Evolutionary conservation across 2,113 vertebrate genomes (phyloP).

Genomic region (Muntiacus reevesi): DNA sequence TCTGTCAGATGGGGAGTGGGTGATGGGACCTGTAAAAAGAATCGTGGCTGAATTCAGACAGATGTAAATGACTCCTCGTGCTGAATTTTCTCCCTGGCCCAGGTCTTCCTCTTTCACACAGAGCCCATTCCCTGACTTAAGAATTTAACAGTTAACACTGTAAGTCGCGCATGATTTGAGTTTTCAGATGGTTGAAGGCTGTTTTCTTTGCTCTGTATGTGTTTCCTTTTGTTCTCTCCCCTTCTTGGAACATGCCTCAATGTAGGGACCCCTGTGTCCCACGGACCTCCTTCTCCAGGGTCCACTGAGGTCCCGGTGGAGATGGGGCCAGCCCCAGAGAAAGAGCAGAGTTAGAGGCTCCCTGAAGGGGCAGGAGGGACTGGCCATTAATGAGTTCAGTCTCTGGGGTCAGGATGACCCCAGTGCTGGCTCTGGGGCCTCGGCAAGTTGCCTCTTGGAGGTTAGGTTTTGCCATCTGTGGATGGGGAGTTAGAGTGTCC

Average conservation of each 20-base stretch:
- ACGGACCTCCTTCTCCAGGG: not conserved
- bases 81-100: not conserved
- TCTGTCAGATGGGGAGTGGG: accelerated
- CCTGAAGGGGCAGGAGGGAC: not conserved
- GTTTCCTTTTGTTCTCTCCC: not conserved
- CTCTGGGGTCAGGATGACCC: not conserved
- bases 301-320: not conserved
- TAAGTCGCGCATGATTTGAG: not conserved
- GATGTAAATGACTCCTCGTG: not conserved
- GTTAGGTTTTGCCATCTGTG: not conserved
- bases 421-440: no score
- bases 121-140: not conserved
- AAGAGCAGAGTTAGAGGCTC: not conserved
- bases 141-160: not conserved
- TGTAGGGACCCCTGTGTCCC: not conserved
- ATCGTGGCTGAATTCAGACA: not conserved
- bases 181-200: not conserved
- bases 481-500: not conserved
- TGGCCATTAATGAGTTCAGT: not conserved
- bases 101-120: not conserved
- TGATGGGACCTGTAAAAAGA: accelerated
- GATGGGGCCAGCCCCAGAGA: not conserved
- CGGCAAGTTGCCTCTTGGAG: not conserved
- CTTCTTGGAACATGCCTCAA: accelerated
- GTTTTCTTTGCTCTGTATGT: not conserved